Base-by-base conservation (phyloP, 2,888 invertebrate genomes). In the Ditula angustiorana region DNA sequence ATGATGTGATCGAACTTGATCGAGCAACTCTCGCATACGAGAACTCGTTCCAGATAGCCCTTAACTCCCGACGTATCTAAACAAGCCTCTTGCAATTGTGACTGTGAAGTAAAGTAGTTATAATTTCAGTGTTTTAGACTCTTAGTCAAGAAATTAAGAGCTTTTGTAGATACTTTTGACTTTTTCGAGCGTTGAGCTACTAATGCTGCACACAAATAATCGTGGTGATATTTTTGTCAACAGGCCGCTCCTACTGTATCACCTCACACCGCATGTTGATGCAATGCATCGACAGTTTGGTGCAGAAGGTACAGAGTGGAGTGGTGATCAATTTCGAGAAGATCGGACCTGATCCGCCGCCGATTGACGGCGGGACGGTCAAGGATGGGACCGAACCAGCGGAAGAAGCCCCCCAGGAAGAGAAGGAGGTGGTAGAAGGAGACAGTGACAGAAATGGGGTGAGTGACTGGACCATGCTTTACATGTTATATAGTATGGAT, bases 311-410 rank as follows among this genome's bases (percentile, higher is more conserved):
- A 35, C 99, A 99, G 84, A 97, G 98, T 71, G 99, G 99, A 0
- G 99, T 99, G 44, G 99, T 99, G 21, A 96, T 99, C 67, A 97
- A 98, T 88, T 99, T 99, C 84, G 99, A 99, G 87, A 99, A 99
- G 86, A 96, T 98, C 69, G 98, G 98, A 0, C 96, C 97, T 0
- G 98, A 98, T 84, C 97, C 97, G 0, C 95, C 96, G 2, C 95
- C 95, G 0, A 86, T 95, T 35, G 94, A 95, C 33, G 94, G 93
- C 10, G 89, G 86, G 2, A 93, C 82, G 56, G 87, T 80, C 60
- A 82, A 79, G 21, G 94, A 93, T 0, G 94, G 94, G 16, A 91
- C 87, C 4, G 94, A 95, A 47, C 82, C 81, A 13, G 80, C 83
- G 7, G 91, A 93, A 44, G 93, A 90, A 2, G 72, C 88, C n/a